phyloP scores from a whole-genome alignment of 2,888 invertebrate genomes.

The Ectemnius lituratus region DNA sequence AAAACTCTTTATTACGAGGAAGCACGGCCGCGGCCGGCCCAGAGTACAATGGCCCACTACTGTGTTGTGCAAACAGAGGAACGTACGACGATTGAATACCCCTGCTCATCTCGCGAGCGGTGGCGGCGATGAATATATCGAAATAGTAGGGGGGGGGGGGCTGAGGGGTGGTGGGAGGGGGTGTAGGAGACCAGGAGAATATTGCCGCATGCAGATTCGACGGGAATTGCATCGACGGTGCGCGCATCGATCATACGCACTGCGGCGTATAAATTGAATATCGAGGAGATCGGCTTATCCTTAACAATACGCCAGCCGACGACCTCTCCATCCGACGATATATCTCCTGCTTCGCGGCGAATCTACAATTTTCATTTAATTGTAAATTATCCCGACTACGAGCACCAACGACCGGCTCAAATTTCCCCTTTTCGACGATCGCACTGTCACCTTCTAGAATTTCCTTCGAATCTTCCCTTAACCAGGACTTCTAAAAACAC shows the following conservation, averaged over 20 bases:
- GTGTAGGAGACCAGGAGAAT: constrained; percentile 40
- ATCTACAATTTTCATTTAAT: constrained; percentile 54
- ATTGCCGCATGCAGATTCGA: constrained; percentile 63
- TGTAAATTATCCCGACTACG: constrained; percentile 51
- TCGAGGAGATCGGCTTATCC: constrained; percentile 64
- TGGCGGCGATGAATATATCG: constrained; percentile 52
- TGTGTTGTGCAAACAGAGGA: constrained; percentile 34
- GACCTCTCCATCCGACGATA: background rate
- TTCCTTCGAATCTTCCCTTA: too few species aligned
- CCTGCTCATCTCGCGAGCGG: constrained; percentile 35
- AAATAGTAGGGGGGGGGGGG: constrained; percentile 33
- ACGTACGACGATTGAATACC: constrained; percentile 40
- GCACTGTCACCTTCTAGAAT: too few species aligned
- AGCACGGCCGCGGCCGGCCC: too few species aligned
- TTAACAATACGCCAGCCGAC: constrained; percentile 56
- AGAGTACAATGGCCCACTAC: too few species aligned
- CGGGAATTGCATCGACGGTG: constrained; percentile 59
- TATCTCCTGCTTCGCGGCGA: background rate
- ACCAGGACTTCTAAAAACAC: too few species aligned
- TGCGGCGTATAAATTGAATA: constrained; percentile 64
- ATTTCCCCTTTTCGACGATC: background rate
- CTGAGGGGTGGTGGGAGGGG: background rate
- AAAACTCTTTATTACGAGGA: too few species aligned
- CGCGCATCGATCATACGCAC: constrained; percentile 62
- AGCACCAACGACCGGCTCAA: background rate